Evolutionary conservation across 2,888 invertebrate genomes (phyloP), one percentile per base, ranked within the genome.

Genomic region (Abscondita cerata): DNA sequence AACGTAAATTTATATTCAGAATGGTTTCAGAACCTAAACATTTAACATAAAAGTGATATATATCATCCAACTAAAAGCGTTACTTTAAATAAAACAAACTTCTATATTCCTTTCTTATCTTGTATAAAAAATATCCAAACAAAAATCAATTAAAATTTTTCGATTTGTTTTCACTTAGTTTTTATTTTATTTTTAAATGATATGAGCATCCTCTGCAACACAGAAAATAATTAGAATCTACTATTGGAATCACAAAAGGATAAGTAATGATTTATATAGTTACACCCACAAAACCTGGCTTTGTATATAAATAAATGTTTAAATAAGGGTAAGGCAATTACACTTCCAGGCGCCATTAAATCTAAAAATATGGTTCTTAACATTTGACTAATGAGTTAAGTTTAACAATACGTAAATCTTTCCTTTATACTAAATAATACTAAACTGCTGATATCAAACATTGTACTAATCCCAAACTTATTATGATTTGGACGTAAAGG

Each of bases 41-140:
- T 44, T 44, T 18, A 44, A 18, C 44, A 16, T 44, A 11, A 44
- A 44, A 44, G 44, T 19, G 11, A 6, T 18, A 9, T 44, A 18
- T 44, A 18, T 44, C 44, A 44, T 44, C 44, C n/a, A 44, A 18
- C 18, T 44, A 44, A 44, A 44, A 44, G 44, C 44, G 44, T 44
- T 18, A 19, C 44, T 44, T 25, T 18, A 44, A 44, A 44, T 16
- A 44, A 44, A 18, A 44, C n/a, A 44, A 44, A 44, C 44, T 13
- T 13, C 12, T 13, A 11, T 44, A 3, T 11, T 1, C 18, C 25
- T 18, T 11, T 18, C n/a, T 44, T 18, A 18, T 19, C 44, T 44
- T 9, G 19, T 44, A 11, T 44, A 44, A 41, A 38, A 8, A 3
- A 38, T n/a, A 2, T 41, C 8, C 8, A 41, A 44, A 44, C n/a